Evolutionary conservation across 2,113 vertebrate genomes (phyloP), one percentile per base, ranked within the genome.

Genomic region (Trichomycterus rosablanca): DNA sequence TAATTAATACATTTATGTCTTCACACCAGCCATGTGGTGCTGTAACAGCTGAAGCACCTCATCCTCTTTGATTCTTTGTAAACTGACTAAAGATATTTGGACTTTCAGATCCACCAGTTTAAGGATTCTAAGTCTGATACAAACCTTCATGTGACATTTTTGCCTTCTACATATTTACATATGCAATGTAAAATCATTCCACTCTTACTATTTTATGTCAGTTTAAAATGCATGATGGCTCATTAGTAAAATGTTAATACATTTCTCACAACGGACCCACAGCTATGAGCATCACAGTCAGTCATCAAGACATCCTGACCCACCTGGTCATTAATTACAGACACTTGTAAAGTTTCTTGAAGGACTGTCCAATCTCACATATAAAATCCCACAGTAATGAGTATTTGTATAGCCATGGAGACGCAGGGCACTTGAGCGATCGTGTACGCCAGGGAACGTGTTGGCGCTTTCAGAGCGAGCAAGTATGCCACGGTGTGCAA

Each of bases 321-420:
- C 35, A 4, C 14, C n/a, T 24, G 7, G 14, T 26, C 22, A 26
- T n/a, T 18, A 2, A 7, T 7, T 26, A 6, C 14, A 9, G 37
- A 18, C 15, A 43, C 14, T 24, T 32, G 34, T n/a, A 9, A 14
- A 40, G n/a, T n/a, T 1, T n/a, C 5, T 40, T 42, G 15, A 34
- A 15, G 19, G 26, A 46, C 6, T n/a, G n/a, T n/a, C n/a, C n/a
- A 23, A 12, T 5, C 0, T 83, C 79, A 93, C 72, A 90, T 90
- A 7, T 81, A 85, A 0, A 71, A 68, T 23, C 58, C 73, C 0
- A 89, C 81, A 0, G 82, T 76, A 1, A 85, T 61, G 10, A 96
- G 72, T 61, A 97, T 88, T 85, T 99, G 95, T 68, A 97, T 49
- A 0, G 91, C 92, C 92, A 99, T 99, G 60, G 94, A 97, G 65